A percentile compares a stretch with the other conserved stretches of the same genome.
Evolutionary conservation across 2,888 invertebrate genomes (phyloP).

Genomic region (Yponomeuta cagnagella): DNA sequence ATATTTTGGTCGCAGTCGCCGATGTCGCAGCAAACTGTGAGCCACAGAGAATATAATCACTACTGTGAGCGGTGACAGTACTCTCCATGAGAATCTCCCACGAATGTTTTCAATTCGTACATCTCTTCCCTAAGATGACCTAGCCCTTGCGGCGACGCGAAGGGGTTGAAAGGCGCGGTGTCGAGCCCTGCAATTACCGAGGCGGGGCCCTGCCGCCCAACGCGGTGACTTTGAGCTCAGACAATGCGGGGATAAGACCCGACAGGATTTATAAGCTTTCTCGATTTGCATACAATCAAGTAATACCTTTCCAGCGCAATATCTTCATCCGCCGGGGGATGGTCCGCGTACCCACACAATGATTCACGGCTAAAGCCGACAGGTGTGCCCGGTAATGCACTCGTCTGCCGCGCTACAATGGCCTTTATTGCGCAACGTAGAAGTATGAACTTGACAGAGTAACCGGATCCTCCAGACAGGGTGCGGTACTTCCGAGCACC

Average conservation of each 20-base stretch:
- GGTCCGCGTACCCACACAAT: not conserved
- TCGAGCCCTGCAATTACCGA: slow-evolving; percentile 5
- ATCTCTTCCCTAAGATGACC: not conserved
- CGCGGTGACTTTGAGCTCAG: not conserved
- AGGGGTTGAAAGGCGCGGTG: not conserved
- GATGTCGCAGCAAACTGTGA: no score
- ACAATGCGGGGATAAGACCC: not conserved
- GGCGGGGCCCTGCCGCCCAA: not conserved
- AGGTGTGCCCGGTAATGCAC: not conserved
- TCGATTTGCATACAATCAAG: not conserved
- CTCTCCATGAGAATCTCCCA: no score
- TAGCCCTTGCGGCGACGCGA: not conserved
- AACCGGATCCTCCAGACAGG: not conserved
- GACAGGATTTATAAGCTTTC: not conserved
- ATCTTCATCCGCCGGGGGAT: not conserved
- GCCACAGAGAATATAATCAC: no score
- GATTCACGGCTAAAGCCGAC: not conserved
- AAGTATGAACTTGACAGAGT: not conserved
- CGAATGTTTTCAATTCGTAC: no score
- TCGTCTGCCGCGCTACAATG: not conserved
- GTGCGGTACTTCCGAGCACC: not conserved
- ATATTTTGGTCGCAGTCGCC: not conserved
- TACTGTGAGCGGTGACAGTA: no score
- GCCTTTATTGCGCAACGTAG: not conserved
- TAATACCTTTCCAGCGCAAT: not conserved